Percentiles rank a stretch among this genome's conserved stretches.
Conservation (phyloP, 1,140 invertebrate genomes). For the Hetaerina americana region DNA sequence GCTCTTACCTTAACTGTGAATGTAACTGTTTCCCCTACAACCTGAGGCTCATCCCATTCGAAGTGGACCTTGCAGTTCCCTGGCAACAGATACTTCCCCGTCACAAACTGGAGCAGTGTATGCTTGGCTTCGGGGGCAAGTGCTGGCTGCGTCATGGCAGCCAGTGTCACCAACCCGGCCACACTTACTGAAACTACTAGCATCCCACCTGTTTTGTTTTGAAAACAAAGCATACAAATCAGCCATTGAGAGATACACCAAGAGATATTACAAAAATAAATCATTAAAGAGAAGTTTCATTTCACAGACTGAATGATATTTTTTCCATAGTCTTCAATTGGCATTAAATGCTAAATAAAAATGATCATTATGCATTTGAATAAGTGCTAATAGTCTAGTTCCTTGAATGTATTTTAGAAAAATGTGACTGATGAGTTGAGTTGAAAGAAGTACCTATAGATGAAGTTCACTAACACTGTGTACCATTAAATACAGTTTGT, state of each 20-base stretch:
- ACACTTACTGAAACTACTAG: conserved; percentile 72
- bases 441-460: too few relatives aligned
- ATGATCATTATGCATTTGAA: too few relatives aligned
- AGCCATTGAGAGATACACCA: neutral
- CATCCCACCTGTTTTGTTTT: conserved; percentile 51
- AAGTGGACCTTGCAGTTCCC: conserved; percentile 71
- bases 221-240: conserved; percentile 4
- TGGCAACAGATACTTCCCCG: conserved; percentile 77
- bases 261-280: neutral
- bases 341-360: too few relatives aligned
- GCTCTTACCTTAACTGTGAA: conserved; percentile 60
- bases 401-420: too few relatives aligned
- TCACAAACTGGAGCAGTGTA: conserved; percentile 78
- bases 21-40: conserved; percentile 78
- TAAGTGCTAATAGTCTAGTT: too few relatives aligned
- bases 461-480: too few relatives aligned
- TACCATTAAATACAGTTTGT: too few relatives aligned
- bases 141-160: conserved; percentile 74
- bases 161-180: conserved; percentile 68
- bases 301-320: too few relatives aligned
- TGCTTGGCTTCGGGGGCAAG: conserved; percentile 74
- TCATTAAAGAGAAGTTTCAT: neutral
- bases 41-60: conserved; percentile 75
- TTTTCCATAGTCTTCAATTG: too few relatives aligned
- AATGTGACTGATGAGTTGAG: too few relatives aligned